Base-by-base conservation (phyloP, 2,888 invertebrate species). In the Baccha elongata region DNA sequence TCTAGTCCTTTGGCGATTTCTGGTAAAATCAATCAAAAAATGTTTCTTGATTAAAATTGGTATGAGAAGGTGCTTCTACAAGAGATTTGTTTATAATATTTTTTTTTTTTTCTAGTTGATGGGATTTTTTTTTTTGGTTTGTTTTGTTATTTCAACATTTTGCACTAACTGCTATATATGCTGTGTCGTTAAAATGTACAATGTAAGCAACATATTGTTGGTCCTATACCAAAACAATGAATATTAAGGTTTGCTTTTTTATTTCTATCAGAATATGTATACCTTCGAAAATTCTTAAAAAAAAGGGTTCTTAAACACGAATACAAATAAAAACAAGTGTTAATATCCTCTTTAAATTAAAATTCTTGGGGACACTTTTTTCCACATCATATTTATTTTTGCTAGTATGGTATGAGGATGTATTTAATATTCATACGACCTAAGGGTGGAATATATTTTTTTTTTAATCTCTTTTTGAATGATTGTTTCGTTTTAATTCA, bases 11-110 rank as follows among this genome's bases (percentile, higher is more conserved):
- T 79, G 84, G 84, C 84, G 84, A 84, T 84, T 84, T 79, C 58
- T 79, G 79, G 68, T 74, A 84, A 84, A 84, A 84, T 84, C 84
- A 84, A 84, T 84, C 79, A 84, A 79, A 84, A 83, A 84, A 74
- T 79, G 79, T 60, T 69, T 46, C 79, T 79, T 84, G 84, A 84
- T 84, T 84, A 79, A 84, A 84, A 73, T 58, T 53, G 73, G 79
- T 69, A 32, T 73, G 78, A 23, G 80, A 48, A 42, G 46, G 68
- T 68, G 55, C 44, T 68, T 68, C 76, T 50, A 46, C 53, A 72
- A 73, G 78, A 73, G 83, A 78, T 83, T 83, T 78, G 83, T 78
- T 83, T 73, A 73, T 68, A 78, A 81, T 81, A 67, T 71, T 74
- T 76, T 55, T 37, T 15, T 15, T 23, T 29, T 5, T 21, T 11